Base-by-base conservation (phyloP, 2,113 vertebrate genomes). In the Donacobius atricapilla region DNA sequence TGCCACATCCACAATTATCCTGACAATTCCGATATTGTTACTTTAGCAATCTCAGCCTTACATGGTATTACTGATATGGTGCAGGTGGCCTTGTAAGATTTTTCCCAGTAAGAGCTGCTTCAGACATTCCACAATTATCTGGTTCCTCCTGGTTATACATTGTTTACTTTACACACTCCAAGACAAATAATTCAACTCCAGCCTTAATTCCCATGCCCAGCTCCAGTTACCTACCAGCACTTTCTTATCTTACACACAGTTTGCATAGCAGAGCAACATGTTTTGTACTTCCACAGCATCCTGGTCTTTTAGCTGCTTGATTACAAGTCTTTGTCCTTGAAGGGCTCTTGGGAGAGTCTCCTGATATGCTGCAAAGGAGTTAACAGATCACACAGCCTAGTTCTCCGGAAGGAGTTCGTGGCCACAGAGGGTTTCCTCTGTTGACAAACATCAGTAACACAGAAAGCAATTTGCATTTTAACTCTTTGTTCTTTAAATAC, bases 21-120 rank as follows among this genome's bases (percentile, higher is more conserved):
- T 21, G 9, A 47, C 5, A 11, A 15, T 90, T 79, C 23, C 0
- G 0, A 31, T 90, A 73, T 2, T 0, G 0, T 85, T 80, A 60
- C 66, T 53, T 65, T 20, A 30, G 57, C 65, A 68, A 71, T 71
- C 82, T 54, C 58, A 58, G 68, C 58, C 48, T 76, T 57, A 39
- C 6, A 4, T 4, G 7, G n/a, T 30, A 33, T 54, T 83, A 57
- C 45, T 50, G 63, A 94, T 86, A 88, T 0, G 0, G 51, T 8
- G 17, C 4, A 1, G 27, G 50, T 47, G 60, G 47, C 86, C 80
- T 81, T 90, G 35, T 75, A 87, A 51, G 7, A 24, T 44, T 77
- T 82, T 89, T 27, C 39, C 33, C 69, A 44, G 7, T 53, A 76
- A 63, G 33, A 83, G 19, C 61, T 70, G 5, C 79, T 86, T 81